phyloP scores from a whole-genome alignment of 2,888 invertebrate genomes.

The Erpobdella octoculata region DNA sequence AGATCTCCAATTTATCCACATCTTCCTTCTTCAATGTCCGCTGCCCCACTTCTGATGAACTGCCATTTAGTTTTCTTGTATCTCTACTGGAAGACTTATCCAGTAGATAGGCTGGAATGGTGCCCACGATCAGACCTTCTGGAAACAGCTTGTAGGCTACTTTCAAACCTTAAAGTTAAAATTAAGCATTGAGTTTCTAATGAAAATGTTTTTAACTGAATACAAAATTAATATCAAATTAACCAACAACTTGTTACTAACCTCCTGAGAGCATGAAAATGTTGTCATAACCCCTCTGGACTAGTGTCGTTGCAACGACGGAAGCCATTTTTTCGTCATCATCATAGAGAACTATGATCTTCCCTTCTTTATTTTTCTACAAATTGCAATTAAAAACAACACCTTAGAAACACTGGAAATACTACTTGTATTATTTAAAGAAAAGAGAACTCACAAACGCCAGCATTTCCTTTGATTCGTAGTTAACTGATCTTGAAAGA shows the following conservation, averaged over 20 bases:
- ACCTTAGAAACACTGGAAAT: neutral
- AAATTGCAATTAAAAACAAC: neutral
- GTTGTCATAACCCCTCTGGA: constrained; percentile 55
- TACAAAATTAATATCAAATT: constrained; percentile 10
- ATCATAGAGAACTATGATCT: constrained; percentile 55
- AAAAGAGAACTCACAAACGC: constrained; percentile 52
- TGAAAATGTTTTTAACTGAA: too few species aligned
- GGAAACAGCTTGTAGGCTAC: constrained; percentile 49
- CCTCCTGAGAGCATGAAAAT: constrained; percentile 56
- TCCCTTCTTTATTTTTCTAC: constrained; percentile 52
- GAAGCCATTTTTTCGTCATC: constrained; percentile 53
- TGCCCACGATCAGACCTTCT: constrained; percentile 48
- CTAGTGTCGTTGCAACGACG: constrained; percentile 51
- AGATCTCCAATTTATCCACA: constrained; percentile 42
- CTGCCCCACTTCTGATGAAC: constrained; percentile 31
- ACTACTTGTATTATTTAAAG: too few species aligned
- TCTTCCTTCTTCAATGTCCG: constrained; percentile 41
- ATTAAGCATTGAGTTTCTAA: too few species aligned
- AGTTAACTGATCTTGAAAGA: constrained; percentile 52
- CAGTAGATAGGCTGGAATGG: constrained; percentile 39
- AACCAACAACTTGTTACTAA: constrained; percentile 34
- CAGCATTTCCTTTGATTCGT: constrained; percentile 53
- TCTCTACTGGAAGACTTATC: too few species aligned
- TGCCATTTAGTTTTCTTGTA: too few species aligned
- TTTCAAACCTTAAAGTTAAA: constrained; percentile 47